Evolutionary conservation across 2,797 vertebrate genomes (phyloP), one percentile per base, ranked within the genome.

Genomic region (Trematomus bernacchii): DNA sequence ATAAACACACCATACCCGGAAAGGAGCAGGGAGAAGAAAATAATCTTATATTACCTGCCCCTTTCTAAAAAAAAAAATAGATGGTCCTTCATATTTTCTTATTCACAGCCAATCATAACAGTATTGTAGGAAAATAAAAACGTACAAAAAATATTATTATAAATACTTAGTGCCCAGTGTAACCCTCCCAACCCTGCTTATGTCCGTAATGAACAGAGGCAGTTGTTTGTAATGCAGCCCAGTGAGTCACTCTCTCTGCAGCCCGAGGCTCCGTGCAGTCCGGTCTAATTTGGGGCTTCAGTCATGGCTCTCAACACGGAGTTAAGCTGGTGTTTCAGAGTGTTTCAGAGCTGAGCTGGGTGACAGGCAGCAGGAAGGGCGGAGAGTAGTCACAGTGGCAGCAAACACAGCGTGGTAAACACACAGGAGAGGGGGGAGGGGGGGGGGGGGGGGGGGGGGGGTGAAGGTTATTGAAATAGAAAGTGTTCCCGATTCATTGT

Each of bases 211-310:
- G 66, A 83, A 66, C 70, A 77, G 57, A 80, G 62, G 72, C 73
- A 76, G 64, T 60, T 71, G 67, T 77, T 72, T 76, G 73, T 84
- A 67, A 71, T 72, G 75, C 76, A 79, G 59, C 73, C 76, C 71
- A 75, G 69, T 81, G 89, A 85, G 83, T 87, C 91, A 87, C 87
- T 78, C 82, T 84, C 79, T 33, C 62, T 55, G 79, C 64, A 62
- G 13, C 67, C 67, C 73, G 23, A 15, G 27, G 68, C 78, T 85
- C 66, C 9, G 37, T 64, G 66, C 76, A 80, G 73, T 80, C 70
- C 55, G 8, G 73, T 80, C 85, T 90, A 83, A 91, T 85, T 87
- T 87, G 53, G 84, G 84, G 77, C 71, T 87, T 88, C 55, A 67
- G 75, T 80, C 71, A 71, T 65, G 70, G 77, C 69, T 85, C 87